These are phyloP conservation scores for Rhinolophus ferrumequinum DNA, from an alignment of 2,113 vertebrate species.

Conservation along the genomic window DNA sequence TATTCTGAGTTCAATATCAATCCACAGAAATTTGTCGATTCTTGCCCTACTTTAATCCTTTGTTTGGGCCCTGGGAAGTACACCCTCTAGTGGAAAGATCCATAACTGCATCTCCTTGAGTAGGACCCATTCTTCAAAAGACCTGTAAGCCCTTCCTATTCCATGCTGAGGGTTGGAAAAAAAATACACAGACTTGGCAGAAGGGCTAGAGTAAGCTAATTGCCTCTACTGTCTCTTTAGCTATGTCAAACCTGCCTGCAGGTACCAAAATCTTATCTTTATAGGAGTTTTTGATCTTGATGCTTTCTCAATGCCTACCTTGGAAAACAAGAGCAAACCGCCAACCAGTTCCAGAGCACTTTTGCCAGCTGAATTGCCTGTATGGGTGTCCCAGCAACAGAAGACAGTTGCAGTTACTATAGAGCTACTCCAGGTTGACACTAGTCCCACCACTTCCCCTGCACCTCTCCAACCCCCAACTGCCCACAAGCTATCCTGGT, in stretches of 20 bases:
- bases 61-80: not conserved
- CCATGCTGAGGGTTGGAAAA: not conserved
- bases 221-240: not conserved
- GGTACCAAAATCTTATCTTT: conserved; percentile 19
- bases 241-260: conserved; percentile 1
- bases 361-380: conserved; percentile 82
- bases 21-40: not conserved
- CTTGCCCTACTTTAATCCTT: not conserved
- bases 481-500: not conserved
- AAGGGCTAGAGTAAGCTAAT: conserved; percentile 46
- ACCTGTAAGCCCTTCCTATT: not conserved
- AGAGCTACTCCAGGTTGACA: conserved; percentile 25
- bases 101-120: conserved; percentile 17
- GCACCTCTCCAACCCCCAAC: not conserved
- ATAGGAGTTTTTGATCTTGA: not conserved
- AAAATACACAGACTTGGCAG: conserved; percentile 57
- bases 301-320: conserved; percentile 27
- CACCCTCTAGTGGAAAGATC: conserved; percentile 70
- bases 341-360: conserved; percentile 84
- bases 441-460: not conserved
- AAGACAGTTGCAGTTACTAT: not conserved
- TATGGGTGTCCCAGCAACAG: conserved; percentile 10
- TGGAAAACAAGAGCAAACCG: conserved; percentile 69
- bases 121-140: not conserved
- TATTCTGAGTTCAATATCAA: too few species aligned